Evolutionary conservation across 2,113 vertebrate genomes (phyloP).

Genomic region (Cynocephalus volans): DNA sequence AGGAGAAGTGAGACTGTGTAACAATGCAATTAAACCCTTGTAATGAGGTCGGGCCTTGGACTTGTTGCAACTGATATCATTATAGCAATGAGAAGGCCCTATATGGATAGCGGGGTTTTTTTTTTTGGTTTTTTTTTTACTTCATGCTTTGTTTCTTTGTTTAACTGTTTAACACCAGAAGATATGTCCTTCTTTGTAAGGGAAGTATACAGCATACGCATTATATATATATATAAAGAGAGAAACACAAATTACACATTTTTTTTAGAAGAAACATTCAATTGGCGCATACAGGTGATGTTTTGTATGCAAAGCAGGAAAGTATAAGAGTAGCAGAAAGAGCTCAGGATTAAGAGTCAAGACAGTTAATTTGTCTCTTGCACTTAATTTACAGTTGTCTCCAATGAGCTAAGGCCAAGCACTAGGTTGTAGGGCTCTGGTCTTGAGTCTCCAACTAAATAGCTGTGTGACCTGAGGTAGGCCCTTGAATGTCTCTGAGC

Average conservation of each 20-base stretch:
- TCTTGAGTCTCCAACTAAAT: background rate
- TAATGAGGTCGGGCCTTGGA: conserved; percentile 99
- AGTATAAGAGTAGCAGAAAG: background rate
- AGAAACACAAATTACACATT: background rate
- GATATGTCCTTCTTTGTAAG: conserved; percentile 68
- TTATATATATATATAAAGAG: background rate
- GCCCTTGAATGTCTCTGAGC: background rate
- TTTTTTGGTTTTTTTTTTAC: conserved; percentile 84
- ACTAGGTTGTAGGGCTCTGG: background rate
- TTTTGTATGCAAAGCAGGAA: background rate
- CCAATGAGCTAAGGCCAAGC: background rate
- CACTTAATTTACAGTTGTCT: conserved; percentile 26
- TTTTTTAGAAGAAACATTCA: background rate
- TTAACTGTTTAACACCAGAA: conserved; percentile 90
- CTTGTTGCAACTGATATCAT: conserved; percentile 99
- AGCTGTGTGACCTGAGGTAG: background rate
- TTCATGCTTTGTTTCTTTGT: conserved; percentile 89
- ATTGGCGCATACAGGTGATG: background rate
- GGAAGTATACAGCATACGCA: background rate
- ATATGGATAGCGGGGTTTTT: conserved; percentile 92
- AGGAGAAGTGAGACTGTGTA: conserved; percentile 97
- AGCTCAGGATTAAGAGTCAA: background rate
- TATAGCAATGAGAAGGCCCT: conserved; percentile 94
- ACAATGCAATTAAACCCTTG: conserved; percentile 99
- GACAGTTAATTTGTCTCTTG: background rate